Evolutionary conservation across 2,888 invertebrate genomes (phyloP).

Genomic region (Caenorhabditis sp.): DNA sequence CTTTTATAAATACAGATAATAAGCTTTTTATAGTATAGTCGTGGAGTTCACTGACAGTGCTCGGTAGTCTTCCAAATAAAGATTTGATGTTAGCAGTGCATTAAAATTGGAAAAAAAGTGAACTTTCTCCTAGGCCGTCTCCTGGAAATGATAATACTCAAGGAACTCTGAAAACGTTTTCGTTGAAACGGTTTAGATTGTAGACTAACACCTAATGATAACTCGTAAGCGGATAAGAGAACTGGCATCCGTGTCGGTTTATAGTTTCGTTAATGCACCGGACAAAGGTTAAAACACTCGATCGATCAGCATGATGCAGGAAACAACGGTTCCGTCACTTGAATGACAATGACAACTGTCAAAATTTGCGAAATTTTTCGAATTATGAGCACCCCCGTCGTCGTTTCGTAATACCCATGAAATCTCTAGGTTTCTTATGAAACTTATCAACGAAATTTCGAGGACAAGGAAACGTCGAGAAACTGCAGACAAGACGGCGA

Average conservation of each 20-base stretch:
- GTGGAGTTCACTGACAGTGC: too few relatives aligned
- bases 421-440: background rate
- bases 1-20: too few relatives aligned
- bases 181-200: slow-evolving; percentile 37
- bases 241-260: slow-evolving; percentile 48
- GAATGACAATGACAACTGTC: slow-evolving; percentile 29
- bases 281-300: slow-evolving; percentile 48
- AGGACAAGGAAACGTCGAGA: slow-evolving; percentile 17
- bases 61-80: too few relatives aligned
- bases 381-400: background rate
- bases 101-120: background rate
- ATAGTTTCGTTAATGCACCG: slow-evolving; percentile 32
- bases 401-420: slow-evolving; percentile 25
- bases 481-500: slow-evolving; percentile 47
- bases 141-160: background rate
- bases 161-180: slow-evolving; percentile 26
- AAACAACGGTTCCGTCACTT: slow-evolving; percentile 13
- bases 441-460: slow-evolving; percentile 47
- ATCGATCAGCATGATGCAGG: slow-evolving; percentile 8
- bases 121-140: background rate
- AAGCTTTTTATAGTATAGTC: too few relatives aligned
- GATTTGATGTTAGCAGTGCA: too few relatives aligned
- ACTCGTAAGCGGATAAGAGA: slow-evolving; percentile 35
- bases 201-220: slow-evolving; percentile 51
- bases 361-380: slow-evolving; percentile 27